Evolutionary conservation across 2,888 invertebrate genomes (phyloP), one percentile per base, ranked within the genome.

Genomic region (Malthinus seriepunctatus): DNA sequence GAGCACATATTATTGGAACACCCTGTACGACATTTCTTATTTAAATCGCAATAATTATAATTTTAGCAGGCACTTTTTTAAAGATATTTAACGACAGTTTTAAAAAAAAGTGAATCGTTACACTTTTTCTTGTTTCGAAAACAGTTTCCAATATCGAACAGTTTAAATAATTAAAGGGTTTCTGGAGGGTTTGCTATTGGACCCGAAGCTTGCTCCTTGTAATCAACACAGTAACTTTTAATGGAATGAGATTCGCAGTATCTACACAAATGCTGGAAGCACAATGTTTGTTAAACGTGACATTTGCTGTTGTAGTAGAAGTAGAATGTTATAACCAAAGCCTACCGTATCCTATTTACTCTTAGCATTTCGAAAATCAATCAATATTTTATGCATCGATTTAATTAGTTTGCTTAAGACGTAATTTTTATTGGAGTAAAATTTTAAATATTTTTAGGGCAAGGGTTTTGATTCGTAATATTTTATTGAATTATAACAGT

Each of bases 251-350:
- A 54, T 46, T 54, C 54, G 54, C 48, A 38, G 54, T 54, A 54
- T 54, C 54, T 48, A 48, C 52, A 46, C 48, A 46, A 48, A 33
- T 47, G 39, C 54, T 37, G 54, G 14, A 32, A 39, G 54, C 54
- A 46, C 55, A 55, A 55, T 55, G 49, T 55, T 55, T 55, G 55
- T 49, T 55, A 55, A 55, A 55, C 55, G 55, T 55, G 55, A 50
- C 55, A 48, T 54, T 54, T 54, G 47, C 54, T 37, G 23, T 23
- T 23, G 48, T 48, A 54, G 39, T 48, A 47, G 38, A 48, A 54
- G 39, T 48, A 47, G 38, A 48, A 38, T 38, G 48, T 23, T 48
- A 47, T 47, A 39, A 37, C 23, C 42, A 33, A 51, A 52, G 14
- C 35, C 35, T 45, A 12, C 12, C 9, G 39, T 32, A 11, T 14